Evolutionary conservation across 2,113 vertebrate genomes (phyloP), one percentile per base, ranked within the genome.

Genomic region (Vulpes ferrilata): DNA sequence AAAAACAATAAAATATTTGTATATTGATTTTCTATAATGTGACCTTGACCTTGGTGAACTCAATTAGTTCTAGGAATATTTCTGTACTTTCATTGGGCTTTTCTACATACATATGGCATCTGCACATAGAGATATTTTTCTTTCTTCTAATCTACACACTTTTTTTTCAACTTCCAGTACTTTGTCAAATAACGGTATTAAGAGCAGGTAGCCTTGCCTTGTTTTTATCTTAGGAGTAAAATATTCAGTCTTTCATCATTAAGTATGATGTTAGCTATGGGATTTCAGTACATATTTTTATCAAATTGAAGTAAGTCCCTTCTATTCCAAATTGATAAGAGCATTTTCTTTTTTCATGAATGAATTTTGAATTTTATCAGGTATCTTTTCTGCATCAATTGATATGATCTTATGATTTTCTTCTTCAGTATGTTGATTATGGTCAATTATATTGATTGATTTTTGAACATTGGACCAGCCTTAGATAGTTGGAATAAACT

Each of bases 281-380:
- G 53, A 82, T 65, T 62, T 95, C 48, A 86, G 8, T 60, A 90
- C 64, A 43, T 95, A 9, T 60, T 90, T 90, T 92, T 43, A 48
- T 93, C 16, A 74, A 86, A 74, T 62, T 74, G n/a, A 64, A 25
- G 10, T 69, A 71, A 67, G 35, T 88, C 23, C 27, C 62, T 43
- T 84, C 5, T 73, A 93, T 87, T 93, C 20, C 59, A 86, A 85
- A 67, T 67, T 80, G 20, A 65, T 88, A 38, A 81, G 48, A 81
- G 43, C 2, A n/a, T 51, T 11, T 86, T 76, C n/a, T 69, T 57
- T 82, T 51, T 69, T 27, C 8, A 32, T 80, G 22, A 80, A 16
- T 89, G 64, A 64, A 7, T 93, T 15, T 79, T 95, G 23, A 30
- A 84, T 78, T 88, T 91, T 81, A 27, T 84, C 30, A 88, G 23